Base-by-base conservation (phyloP, 2,113 vertebrate species). In the Chaetodon auriga region DNA sequence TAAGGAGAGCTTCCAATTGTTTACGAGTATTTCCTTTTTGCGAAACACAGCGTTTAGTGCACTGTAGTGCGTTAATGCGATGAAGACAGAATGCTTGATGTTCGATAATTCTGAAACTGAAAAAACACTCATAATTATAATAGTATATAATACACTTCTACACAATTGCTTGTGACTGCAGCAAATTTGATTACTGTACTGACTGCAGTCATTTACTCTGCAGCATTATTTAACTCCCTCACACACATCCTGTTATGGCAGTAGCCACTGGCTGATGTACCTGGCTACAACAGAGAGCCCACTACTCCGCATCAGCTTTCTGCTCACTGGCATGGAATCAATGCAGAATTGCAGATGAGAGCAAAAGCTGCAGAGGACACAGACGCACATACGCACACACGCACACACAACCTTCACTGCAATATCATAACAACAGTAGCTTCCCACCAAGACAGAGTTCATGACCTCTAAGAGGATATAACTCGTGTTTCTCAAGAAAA, bases 291-390 rank as follows among this genome's bases (percentile, higher is more conserved):
- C 80, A 76, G 63, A 84, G 61, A 68, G 18, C 25, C 63, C 80
- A 49, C 78, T 60, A 62, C 86, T 86, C 84, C 78, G 84, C 87
- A 87, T 81, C 80, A 65, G 85, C 87, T 57, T 46, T 90, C 83
- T 86, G 85, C 82, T 92, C 85, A 71, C 78, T 94, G 93, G 89
- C 89, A 89, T 80, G 55, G 88, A 89, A 72, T 90, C 91, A 91
- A 85, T 87, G 86, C 84, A 86, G 88, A 89, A 73, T 75, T 91
- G 91, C 92, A 90, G 87, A 90, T 83, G 78, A 86, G 82, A 90
- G 91, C 84, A 87, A 86, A 91, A 90, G 74, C 89, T 86, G 88
- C 86, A 89, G 85, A 74, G 82, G 87, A 71, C 61, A 78, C 60
- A 68, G 45, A 70, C 10, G 64, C 49, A 71, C 70, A 60, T 49